Evolutionary conservation across 1,140 invertebrate species (phyloP), one percentile per base, ranked within the genome.

Genomic region (Sitobion miscanthi): DNA sequence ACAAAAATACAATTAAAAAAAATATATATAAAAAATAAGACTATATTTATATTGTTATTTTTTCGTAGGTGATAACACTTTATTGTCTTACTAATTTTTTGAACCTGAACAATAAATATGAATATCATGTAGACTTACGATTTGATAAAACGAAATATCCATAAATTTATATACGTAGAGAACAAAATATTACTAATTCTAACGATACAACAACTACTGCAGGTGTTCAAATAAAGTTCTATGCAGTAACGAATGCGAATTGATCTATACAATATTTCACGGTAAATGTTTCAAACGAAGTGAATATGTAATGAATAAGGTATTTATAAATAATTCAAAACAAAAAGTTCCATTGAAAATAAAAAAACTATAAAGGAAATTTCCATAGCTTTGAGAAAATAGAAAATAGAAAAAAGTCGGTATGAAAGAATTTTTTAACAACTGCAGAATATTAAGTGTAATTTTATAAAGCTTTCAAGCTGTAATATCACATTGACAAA

Each of bases 251-350:
- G 14, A 35, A 77, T 17, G 14, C n/a, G n/a, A 77, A 77, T 77
- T 77, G 62, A 20, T 77, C 35, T 83, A 38, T 83, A 85, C 45
- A 25, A 85, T 85, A 45, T 45, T 45, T 85, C 38, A 42, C 38
- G 23, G 25, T 85, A 42, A 85, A 85, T 45, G 42, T 45, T 42
- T 42, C 38, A 45, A 85, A 85, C 7, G 83, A 85, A 85, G 42
- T 23, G 42, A 85, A 42, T 42, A 45, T 7, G 77, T 83, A 83
- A 23, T 83, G 21, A 83, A 38, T 83, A 83, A 38, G 62, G 62
- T 69, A 14, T n/a, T 69, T 82, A 82, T 38, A 83, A 83, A 85
- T 45, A 85, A 85, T 85, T 85, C 8, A 85, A 85, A 45, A 45
- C 9, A 5, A 85, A 85, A 42, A 85, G 23, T 9, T 85, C 62